phyloP scores from a whole-genome alignment of 2,113 vertebrate genomes.

The Sinocyclocheilus anophthalmus region DNA sequence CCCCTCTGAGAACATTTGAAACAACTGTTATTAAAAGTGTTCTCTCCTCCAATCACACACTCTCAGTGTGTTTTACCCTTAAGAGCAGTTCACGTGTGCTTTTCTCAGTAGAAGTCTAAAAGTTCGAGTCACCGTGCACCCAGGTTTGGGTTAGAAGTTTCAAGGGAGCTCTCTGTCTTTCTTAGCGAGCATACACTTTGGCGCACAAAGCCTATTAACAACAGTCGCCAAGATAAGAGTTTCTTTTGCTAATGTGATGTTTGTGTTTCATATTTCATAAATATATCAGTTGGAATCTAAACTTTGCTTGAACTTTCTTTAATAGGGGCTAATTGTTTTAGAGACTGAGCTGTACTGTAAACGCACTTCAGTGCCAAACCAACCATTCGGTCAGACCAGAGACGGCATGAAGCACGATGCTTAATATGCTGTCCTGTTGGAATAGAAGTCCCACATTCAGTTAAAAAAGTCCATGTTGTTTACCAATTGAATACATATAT shows the following conservation, averaged over 20 bases:
- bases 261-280: conserved; percentile 34
- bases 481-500: not conserved
- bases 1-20: conserved; percentile 35
- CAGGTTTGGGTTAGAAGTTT: not conserved
- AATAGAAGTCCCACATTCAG: not conserved
- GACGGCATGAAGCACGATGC: not conserved
- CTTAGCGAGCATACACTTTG: conserved; percentile 5
- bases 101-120: not conserved
- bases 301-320: conserved; percentile 25
- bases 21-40: conserved; percentile 23
- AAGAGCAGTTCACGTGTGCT: not conserved
- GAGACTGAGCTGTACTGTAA: conserved; percentile 28
- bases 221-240: conserved; percentile 28
- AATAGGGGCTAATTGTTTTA: conserved; percentile 45
- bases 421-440: not conserved
- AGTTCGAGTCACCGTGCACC: not conserved
- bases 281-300: conserved; percentile 6
- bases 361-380: conserved; percentile 2
- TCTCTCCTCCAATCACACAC: not conserved
- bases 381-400: conserved; percentile 12
- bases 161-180: conserved; percentile 6
- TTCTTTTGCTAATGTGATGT: conserved; percentile 4
- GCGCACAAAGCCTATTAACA: conserved; percentile 22
- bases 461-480: not conserved
- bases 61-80: not conserved